These are phyloP conservation scores for Hirtodrosophila histrioides DNA, from an alignment of 2,888 invertebrate genomes.

Conservation along the genomic window DNA sequence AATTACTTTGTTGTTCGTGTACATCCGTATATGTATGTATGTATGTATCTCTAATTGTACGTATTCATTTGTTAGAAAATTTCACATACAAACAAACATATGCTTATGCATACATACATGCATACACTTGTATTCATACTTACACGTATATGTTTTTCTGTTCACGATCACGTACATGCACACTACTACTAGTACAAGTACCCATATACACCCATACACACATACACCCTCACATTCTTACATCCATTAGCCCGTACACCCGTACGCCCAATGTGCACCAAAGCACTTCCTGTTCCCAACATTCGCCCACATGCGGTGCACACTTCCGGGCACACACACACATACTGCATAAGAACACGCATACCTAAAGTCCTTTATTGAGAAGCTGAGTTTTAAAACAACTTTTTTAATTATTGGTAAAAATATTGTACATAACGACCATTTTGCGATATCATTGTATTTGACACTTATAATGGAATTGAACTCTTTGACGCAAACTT, in stretches of 20 bases:
- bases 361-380: slow-evolving; percentile 8
- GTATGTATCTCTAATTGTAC: slow-evolving; percentile 32
- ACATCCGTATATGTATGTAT: slow-evolving; percentile 30
- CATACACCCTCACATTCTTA: not conserved
- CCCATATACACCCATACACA: not conserved
- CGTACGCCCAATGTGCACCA: slow-evolving; percentile 3
- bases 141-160: slow-evolving; percentile 11
- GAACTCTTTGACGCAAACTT: too few species aligned
- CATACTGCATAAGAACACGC: slow-evolving; percentile 6
- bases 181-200: slow-evolving; percentile 3
- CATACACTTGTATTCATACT: slow-evolving; percentile 5
- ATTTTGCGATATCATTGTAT: too few species aligned
- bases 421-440: not conserved
- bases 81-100: slow-evolving; percentile 6
- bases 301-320: slow-evolving; percentile 4
- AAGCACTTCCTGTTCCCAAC: slow-evolving; percentile 3
- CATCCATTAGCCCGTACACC: slow-evolving; percentile 2
- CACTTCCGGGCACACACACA: slow-evolving; percentile 4
- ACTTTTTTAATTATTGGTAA: not conserved
- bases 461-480: too few species aligned
- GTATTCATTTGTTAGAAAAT: slow-evolving; percentile 31
- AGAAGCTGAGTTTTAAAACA: slow-evolving; percentile 2
- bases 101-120: not conserved
- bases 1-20: slow-evolving; percentile 21
- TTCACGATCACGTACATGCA: slow-evolving; percentile 17